Conservation (phyloP, 2,113 vertebrate species). For the Piaya cayana region DNA sequence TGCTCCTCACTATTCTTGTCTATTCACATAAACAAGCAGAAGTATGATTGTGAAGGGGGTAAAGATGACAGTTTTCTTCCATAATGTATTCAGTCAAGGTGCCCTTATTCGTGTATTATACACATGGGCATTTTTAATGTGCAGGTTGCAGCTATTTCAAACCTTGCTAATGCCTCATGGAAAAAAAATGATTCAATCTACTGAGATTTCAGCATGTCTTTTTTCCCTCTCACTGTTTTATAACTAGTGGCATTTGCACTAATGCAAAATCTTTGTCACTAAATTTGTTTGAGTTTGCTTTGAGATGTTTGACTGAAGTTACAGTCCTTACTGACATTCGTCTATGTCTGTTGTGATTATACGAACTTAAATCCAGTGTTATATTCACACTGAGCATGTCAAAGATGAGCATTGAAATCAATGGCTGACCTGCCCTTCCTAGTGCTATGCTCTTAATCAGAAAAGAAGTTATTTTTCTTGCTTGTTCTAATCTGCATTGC, state of each 20-base stretch:
- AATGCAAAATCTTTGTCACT: not conserved
- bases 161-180: slow-evolving; percentile 26
- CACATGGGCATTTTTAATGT: slow-evolving; percentile 54
- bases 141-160: slow-evolving; percentile 59
- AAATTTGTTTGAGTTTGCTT: not conserved
- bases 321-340: not conserved
- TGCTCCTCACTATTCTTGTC: slow-evolving; percentile 15
- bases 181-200: slow-evolving; percentile 10
- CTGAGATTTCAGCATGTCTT: not conserved
- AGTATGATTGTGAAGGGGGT: slow-evolving; percentile 11
- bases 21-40: slow-evolving; percentile 41
- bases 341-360: accelerated
- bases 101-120: slow-evolving; percentile 61
- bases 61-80: slow-evolving; percentile 47
- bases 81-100: slow-evolving; percentile 63
- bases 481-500: not conserved
- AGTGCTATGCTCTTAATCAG: not conserved
- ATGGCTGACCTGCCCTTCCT: not conserved
- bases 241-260: not conserved
- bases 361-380: not conserved
- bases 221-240: not conserved
- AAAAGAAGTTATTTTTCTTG: not conserved
- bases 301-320: not conserved
- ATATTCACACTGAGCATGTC: not conserved
- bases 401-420: not conserved